These are phyloP conservation scores for Habrosyne pyritoides DNA, from an alignment of 2,888 invertebrate species.

Conservation along the genomic window DNA sequence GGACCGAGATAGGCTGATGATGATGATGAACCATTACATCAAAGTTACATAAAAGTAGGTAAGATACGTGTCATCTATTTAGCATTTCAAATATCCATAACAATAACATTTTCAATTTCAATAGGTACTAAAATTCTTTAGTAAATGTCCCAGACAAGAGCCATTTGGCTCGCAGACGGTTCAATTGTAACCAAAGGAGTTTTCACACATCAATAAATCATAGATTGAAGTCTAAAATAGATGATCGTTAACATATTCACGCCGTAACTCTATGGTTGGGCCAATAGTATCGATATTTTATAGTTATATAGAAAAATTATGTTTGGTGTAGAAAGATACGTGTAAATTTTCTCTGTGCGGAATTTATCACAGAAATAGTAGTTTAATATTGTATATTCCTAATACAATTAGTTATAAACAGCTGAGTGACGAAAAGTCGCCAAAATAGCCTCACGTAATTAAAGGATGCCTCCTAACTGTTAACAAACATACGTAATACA, in stretches of 20 bases:
- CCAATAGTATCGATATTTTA: conserved; percentile 33
- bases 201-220: conserved; percentile 29
- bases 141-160: conserved; percentile 22
- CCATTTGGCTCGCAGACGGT: conserved; percentile 23
- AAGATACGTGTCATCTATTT: neutral
- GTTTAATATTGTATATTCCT: too few relatives aligned
- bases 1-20: too few relatives aligned
- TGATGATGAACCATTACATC: too few relatives aligned
- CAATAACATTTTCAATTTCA: neutral
- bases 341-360: neutral
- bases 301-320: conserved; percentile 19
- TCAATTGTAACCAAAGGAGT: conserved; percentile 22
- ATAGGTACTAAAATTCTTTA: conserved; percentile 7
- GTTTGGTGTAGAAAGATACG: neutral
- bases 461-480: too few relatives aligned
- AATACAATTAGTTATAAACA: too few relatives aligned
- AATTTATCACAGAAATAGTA: neutral
- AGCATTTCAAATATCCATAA: neutral
- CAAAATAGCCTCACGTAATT: too few relatives aligned
- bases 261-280: conserved; percentile 12
- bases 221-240: conserved; percentile 19
- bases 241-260: conserved; percentile 10
- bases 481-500: neutral
- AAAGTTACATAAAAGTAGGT: neutral
- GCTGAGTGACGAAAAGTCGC: too few relatives aligned